Evolutionary conservation across 1,140 invertebrate species (phyloP).

Genomic region (Lasaia peninsularis): DNA sequence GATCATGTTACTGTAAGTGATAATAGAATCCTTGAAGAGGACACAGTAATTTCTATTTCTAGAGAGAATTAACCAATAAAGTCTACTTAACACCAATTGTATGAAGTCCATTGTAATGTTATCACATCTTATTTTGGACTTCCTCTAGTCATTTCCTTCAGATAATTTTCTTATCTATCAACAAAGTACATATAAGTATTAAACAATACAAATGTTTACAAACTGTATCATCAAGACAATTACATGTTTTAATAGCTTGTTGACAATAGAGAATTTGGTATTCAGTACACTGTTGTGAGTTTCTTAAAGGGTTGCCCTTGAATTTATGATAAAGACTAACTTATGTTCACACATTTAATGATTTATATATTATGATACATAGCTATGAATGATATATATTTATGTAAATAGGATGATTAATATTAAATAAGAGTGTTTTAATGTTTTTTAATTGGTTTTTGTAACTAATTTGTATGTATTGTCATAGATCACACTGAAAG

Average conservation of each 20-base stretch:
- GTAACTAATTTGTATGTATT: too few species aligned
- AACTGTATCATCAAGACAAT: slow-evolving; percentile 1
- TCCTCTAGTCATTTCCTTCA: slow-evolving; percentile 33
- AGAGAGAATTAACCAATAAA: slow-evolving; percentile 10
- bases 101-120: slow-evolving; percentile 36
- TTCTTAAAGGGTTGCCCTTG: too few species aligned
- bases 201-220: not conserved
- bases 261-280: not conserved
- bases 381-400: too few species aligned
- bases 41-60: slow-evolving; percentile 14
- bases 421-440: too few species aligned
- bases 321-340: too few species aligned
- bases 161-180: slow-evolving; percentile 25
- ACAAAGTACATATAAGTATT: not conserved
- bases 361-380: too few species aligned
- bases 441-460: too few species aligned
- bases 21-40: not conserved
- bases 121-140: slow-evolving; percentile 38
- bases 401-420: too few species aligned
- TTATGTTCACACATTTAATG: too few species aligned
- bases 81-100: slow-evolving; percentile 17
- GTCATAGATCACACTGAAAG: too few species aligned
- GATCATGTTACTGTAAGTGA: too few species aligned
- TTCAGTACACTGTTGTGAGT: too few species aligned
- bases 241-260: not conserved